Conservation (phyloP, 92 coral and sea anemone species). For the Bergia sp. region DNA sequence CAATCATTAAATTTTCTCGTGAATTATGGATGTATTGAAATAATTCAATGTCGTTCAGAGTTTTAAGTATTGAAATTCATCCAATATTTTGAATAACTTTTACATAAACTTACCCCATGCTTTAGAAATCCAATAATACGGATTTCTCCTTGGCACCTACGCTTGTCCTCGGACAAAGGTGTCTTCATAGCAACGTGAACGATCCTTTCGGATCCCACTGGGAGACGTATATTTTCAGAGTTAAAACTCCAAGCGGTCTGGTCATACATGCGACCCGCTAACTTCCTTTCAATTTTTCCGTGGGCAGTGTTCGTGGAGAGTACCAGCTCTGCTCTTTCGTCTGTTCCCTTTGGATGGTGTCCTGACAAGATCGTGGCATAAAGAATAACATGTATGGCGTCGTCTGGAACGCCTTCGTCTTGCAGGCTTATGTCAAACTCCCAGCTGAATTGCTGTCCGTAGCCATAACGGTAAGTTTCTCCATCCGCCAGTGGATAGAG, state of each 20-base stretch:
- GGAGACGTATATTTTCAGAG: slow-evolving; percentile 1
- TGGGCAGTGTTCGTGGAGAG: too few species aligned
- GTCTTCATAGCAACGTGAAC: background rate
- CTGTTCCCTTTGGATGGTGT: too few species aligned
- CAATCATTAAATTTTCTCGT: background rate
- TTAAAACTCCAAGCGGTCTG: background rate
- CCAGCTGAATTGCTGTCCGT: too few species aligned
- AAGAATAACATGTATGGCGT: too few species aligned
- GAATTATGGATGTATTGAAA: background rate
- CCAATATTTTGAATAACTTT: background rate
- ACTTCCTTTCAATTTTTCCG: too few species aligned
- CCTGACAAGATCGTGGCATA: too few species aligned
- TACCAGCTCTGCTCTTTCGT: too few species aligned
- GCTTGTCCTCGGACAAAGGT: background rate
- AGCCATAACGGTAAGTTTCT: too few species aligned
- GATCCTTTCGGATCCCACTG: background rate
- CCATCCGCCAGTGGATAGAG: too few species aligned
- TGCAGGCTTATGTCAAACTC: too few species aligned
- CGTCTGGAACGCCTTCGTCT: too few species aligned
- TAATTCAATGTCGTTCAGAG: background rate
- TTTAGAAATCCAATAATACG: background rate
- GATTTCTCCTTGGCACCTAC: background rate
- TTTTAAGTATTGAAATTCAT: background rate
- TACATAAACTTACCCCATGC: background rate
- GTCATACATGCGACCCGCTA: background rate